Base-by-base conservation (phyloP, 2,888 invertebrate genomes). In the Ophonus ardosiacus region DNA sequence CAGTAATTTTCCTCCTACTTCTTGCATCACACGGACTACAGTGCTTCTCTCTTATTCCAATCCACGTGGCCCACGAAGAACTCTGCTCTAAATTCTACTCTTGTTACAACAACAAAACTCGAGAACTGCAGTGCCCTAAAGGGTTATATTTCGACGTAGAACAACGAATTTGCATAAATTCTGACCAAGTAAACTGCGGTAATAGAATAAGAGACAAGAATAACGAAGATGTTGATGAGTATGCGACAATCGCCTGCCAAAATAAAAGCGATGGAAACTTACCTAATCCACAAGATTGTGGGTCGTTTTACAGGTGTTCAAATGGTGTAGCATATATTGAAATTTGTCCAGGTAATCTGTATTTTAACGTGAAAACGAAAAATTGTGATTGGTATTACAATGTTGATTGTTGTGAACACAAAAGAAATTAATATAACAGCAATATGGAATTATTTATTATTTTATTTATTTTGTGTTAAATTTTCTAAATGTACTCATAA, bases 311-410 rank as follows among this genome's bases (percentile, higher is more conserved):
- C 51, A 82, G 74, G 68, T 87, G 87, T 56, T 40, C 74, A 18
- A 84, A 86, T 74, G 86, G 86, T 0, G n/a, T 68, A n/a, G 85
- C 84, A 15, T 51, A 56, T 65, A 71, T 81, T 13, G 76, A 85
- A 51, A 21, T 40, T 15, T 87, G 87, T 21, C 83, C 85, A 18
- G 85, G 31, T 79, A 83, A 84, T 65, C 65, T 87, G 56, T 81
- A 86, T 65, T 87, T 87, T 63, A 86, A 87, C 84, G 57, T 84
- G n/a, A 63, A 81, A 4, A 65, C 81, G 13, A 21, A 85, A 7
- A 83, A 85, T 6, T 87, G 87, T 81, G 86, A 87, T 85, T 87
- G 86, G 86, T 86, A 86, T 15, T 81, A 83, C 31, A 78, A 85
- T 74, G 86, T 86, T 68, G 43, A 83, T 59, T 83, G 83, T 83